phyloP scores from a whole-genome alignment of 2,888 invertebrate species.

The Pristionchus exspectatus region DNA sequence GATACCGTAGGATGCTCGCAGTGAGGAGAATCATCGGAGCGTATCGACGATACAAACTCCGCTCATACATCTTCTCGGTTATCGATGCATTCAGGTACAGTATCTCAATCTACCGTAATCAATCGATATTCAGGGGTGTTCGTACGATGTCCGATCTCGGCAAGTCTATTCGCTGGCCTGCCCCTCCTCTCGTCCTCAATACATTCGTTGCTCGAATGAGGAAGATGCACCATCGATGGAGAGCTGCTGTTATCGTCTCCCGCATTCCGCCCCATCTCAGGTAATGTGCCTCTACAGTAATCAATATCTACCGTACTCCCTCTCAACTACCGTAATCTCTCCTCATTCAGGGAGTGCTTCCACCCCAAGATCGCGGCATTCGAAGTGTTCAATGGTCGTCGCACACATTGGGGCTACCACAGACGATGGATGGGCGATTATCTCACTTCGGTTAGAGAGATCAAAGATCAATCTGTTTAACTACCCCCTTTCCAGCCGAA shows the following conservation, averaged over 20 bases:
- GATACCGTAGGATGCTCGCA: constrained; percentile 91
- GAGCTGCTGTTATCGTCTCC: constrained; percentile 70
- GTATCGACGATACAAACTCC: constrained; percentile 88
- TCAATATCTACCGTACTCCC: neutral
- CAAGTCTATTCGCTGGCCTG: constrained; percentile 89
- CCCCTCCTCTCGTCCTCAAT: constrained; percentile 86
- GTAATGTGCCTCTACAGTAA: neutral
- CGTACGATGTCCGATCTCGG: constrained; percentile 87
- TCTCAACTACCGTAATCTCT: neutral
- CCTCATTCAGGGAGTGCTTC: constrained; percentile 82
- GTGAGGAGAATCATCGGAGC: constrained; percentile 88
- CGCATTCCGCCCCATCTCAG: constrained; percentile 71
- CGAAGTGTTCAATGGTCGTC: constrained; percentile 85
- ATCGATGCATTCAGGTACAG: constrained; percentile 83
- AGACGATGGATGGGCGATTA: constrained; percentile 91
- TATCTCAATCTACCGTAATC: constrained; percentile 10
- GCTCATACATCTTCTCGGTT: constrained; percentile 86
- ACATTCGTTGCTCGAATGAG: constrained; percentile 82
- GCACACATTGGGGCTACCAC: constrained; percentile 86
- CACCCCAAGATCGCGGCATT: constrained; percentile 87
- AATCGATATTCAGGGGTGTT: constrained; percentile 79
- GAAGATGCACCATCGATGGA: constrained; percentile 72
- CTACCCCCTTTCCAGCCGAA: constrained; percentile 35
- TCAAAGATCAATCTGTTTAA: neutral
- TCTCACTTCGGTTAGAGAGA: constrained; percentile 82